Evolutionary conservation across 2,113 vertebrate genomes (phyloP), one percentile per base, ranked within the genome.

Genomic region (Brachionichthys hirsutus): DNA sequence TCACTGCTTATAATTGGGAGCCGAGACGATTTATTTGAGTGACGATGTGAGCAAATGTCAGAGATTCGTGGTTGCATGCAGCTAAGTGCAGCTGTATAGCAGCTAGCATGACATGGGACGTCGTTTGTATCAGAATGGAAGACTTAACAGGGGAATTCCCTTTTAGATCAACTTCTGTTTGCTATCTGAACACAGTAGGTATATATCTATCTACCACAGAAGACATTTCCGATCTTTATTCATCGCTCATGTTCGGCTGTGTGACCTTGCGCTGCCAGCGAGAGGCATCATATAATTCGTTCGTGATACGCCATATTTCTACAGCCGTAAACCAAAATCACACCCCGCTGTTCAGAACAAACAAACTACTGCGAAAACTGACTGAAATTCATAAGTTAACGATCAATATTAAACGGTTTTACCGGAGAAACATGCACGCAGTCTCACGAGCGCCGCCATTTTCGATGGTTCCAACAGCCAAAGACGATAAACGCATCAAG

Each of bases 381-480:
- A 46, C 15, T n/a, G 20, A 5, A 34, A 30, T 50, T n/a, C 9
- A n/a, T n/a, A n/a, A 34, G 14, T 1, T 1, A 2, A 50, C 22
- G n/a, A 50, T 11, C 16, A 17, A 34, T 9, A 15, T 6, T 22
- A 20, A 70, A 70, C 4, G 0, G 18, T 68, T 75, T 87, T 87
- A 92, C 91, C 92, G 0, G 90, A 90, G 61, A 88, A 67, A 73
- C 87, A 90, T 22, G 90, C 89, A 67, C 92, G 90, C 24, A 92
- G 6, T 0, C 88, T 83, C 35, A 90, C 67, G n/a, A 92, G 85
- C 85, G 88, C 80, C 62, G 91, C 91, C 92, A 92, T 92, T 81
- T 92, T 91, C 77, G 60, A 75, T 60, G 49, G 20, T 49, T 40
- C 34, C 34, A 24, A 50, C 55, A 74, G 47, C 15, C 70, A 40